Percentiles rank a stretch among this genome's conserved stretches.
phyloP scores from a whole-genome alignment of 2,113 vertebrate species.

The Corythaeola cristata region DNA sequence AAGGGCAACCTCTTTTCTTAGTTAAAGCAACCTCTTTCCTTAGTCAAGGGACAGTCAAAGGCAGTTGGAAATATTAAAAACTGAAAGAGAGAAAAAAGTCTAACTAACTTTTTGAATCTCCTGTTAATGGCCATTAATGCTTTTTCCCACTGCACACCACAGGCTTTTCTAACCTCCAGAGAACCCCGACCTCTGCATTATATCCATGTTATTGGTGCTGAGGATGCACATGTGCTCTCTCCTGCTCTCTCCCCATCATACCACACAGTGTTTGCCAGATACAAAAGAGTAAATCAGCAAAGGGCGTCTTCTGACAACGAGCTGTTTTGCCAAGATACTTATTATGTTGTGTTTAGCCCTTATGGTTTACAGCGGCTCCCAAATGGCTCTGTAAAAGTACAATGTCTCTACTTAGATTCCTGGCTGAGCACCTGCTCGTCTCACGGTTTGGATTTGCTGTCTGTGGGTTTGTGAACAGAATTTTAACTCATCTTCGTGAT shows the following conservation, averaged over 20 bases:
- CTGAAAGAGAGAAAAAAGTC: background rate
- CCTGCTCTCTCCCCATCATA: background rate
- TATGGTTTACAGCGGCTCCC: background rate
- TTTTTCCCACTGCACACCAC: background rate
- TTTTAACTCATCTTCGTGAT: constrained; percentile 2
- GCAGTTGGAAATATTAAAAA: background rate
- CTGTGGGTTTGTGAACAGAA: background rate
- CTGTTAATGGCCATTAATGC: background rate
- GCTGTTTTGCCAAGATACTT: constrained; percentile 8
- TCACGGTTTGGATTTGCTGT: background rate
- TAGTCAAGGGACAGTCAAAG: background rate
- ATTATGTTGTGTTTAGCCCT: background rate
- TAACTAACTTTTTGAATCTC: background rate
- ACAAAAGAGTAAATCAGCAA: background rate
- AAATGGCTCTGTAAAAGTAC: background rate
- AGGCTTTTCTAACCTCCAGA: background rate
- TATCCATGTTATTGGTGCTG: background rate
- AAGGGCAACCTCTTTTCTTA: background rate
- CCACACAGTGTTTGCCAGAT: background rate
- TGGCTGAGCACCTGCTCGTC: background rate
- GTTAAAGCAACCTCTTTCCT: background rate
- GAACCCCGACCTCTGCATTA: accelerated
- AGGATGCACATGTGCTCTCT: background rate
- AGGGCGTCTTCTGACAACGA: background rate
- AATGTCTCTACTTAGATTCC: background rate